Evolutionary conservation across 2,797 vertebrate genomes (phyloP).

Genomic region (Tarsius wallacei): DNA sequence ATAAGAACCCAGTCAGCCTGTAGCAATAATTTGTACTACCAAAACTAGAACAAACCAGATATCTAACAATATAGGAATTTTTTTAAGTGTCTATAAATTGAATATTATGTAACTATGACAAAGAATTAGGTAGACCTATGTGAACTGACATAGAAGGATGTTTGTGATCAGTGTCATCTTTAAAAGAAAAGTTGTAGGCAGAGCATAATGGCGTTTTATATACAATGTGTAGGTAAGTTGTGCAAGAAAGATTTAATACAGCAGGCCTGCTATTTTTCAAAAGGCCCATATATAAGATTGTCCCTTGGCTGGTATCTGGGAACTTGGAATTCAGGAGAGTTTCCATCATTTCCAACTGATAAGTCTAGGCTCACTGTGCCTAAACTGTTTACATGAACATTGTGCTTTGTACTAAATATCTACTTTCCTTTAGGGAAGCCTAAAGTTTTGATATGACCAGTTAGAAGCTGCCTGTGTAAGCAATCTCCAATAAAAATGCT

Average conservation of each 20-base stretch:
- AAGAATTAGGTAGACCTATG: not conserved
- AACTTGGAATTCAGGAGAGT: not conserved
- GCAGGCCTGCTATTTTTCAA: not conserved
- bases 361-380: not conserved
- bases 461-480: not conserved
- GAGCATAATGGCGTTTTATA: not conserved
- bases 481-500: not conserved
- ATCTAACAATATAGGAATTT: not conserved
- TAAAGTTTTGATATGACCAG: not conserved
- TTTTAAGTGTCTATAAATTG: not conserved
- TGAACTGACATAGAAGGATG: not conserved
- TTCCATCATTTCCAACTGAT: no score
- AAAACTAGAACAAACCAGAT: not conserved
- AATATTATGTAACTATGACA: not conserved
- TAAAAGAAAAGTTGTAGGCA: not conserved
- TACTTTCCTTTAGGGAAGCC: slow-evolving; percentile 32
- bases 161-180: not conserved
- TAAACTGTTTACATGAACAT: not conserved
- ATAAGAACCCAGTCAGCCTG: no score
- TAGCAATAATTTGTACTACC: not conserved
- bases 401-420: not conserved
- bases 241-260: not conserved
- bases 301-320: not conserved
- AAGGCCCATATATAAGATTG: not conserved
- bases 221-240: not conserved